Evolutionary conservation across 30 jellyfish, hydroid and myxozoan genomes (phyloP).

Genomic region (Hydractinia symbiolongicarpus): DNA sequence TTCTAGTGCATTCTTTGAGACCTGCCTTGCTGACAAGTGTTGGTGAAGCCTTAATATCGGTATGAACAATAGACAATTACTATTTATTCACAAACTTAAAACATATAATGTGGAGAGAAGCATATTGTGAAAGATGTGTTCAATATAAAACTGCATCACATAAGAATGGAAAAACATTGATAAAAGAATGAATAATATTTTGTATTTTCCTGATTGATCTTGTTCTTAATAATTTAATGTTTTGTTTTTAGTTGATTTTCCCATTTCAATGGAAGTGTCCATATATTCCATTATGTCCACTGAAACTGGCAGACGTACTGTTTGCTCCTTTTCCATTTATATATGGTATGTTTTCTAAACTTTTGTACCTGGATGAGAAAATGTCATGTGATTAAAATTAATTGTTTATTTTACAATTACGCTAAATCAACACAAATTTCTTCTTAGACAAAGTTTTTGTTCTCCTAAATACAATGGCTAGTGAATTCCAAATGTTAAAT

Average conservation of each 20-base stretch:
- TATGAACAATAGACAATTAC: conserved; percentile 17
- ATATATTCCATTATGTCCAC: conserved; percentile 95
- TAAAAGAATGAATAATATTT: background rate
- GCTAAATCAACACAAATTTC: too few relatives aligned
- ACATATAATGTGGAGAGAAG: too few relatives aligned
- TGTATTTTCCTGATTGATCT: background rate
- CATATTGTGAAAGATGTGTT: too few relatives aligned
- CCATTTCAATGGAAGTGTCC: conserved; percentile 99
- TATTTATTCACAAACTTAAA: too few relatives aligned
- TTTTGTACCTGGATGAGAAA: too few relatives aligned
- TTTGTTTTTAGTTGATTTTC: conserved; percentile 60
- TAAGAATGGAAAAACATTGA: background rate
- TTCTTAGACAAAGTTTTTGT: too few relatives aligned
- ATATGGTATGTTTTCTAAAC: conserved; percentile 46
- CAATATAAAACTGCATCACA: too few relatives aligned
- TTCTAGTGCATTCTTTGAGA: conserved; percentile 90
- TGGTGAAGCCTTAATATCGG: conserved; percentile 97
- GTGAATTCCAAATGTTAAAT: too few relatives aligned
- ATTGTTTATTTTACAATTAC: too few relatives aligned
- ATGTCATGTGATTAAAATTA: too few relatives aligned
- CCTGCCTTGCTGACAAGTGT: conserved; percentile 98
- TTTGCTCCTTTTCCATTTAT: conserved; percentile 96
- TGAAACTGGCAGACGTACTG: conserved; percentile 83
- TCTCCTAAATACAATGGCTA: too few relatives aligned
- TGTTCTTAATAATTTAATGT: background rate